Evolutionary conservation across 2,113 vertebrate genomes (phyloP).

Genomic region (Taurulus bubalis): DNA sequence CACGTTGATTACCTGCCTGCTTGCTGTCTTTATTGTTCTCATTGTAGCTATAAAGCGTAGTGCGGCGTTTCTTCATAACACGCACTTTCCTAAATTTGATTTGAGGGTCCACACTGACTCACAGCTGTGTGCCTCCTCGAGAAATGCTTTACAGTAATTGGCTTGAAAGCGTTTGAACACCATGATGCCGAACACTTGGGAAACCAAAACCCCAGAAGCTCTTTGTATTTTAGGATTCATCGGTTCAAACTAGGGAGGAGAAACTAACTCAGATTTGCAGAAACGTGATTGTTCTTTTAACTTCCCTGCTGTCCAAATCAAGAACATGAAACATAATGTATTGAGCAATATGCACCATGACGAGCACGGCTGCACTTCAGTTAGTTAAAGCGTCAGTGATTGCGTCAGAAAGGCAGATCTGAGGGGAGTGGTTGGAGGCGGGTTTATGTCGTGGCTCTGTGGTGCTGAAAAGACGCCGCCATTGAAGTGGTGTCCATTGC

Average conservation of each 20-base stretch:
- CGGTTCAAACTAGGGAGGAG: not conserved
- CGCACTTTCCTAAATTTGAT: slow-evolving; percentile 22
- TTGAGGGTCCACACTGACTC: slow-evolving; percentile 26
- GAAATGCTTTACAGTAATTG: slow-evolving; percentile 32
- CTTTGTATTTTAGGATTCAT: not conserved
- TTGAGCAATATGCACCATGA: too few species aligned
- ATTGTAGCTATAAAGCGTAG: slow-evolving; percentile 8
- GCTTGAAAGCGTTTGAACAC: slow-evolving; percentile 26
- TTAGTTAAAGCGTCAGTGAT: too few species aligned
- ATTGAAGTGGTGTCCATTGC: too few species aligned
- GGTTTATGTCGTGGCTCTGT: too few species aligned
- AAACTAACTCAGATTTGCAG: not conserved
- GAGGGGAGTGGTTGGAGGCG: too few species aligned
- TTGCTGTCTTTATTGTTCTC: slow-evolving; percentile 21
- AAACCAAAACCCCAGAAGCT: not conserved
- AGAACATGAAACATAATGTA: not conserved
- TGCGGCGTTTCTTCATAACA: slow-evolving; percentile 13
- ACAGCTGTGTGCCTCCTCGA: slow-evolving; percentile 22
- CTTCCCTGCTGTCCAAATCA: not conserved
- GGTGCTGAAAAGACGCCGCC: too few species aligned
- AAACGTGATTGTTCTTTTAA: not conserved
- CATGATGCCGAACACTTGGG: slow-evolving; percentile 8
- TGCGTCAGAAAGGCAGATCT: too few species aligned
- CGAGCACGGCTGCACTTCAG: too few species aligned
- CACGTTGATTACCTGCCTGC: slow-evolving; percentile 2